Evolutionary conservation across 1,140 invertebrate species (phyloP).

Genomic region (Zaprionus kolodkinae): DNA sequence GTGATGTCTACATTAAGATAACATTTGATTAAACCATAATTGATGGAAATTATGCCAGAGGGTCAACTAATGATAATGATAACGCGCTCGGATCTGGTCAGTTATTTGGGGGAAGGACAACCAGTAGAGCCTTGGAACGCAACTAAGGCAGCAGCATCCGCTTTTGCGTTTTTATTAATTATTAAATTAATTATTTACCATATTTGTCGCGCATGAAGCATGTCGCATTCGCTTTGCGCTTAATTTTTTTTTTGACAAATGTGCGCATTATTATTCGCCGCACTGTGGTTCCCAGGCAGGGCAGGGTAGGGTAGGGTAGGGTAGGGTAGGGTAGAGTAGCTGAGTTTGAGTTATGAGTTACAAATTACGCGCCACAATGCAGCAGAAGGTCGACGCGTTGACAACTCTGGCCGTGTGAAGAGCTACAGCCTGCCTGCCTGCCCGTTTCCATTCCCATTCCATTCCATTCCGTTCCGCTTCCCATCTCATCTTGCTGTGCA

Average conservation of each 20-base stretch:
- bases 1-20: constrained; percentile 76
- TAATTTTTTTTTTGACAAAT: constrained; percentile 70
- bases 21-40: constrained; percentile 68
- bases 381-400: constrained; percentile 59
- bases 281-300: constrained; percentile 13
- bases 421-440: not conserved
- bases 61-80: constrained; percentile 62
- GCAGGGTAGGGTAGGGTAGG: not conserved
- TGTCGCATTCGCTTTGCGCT: constrained; percentile 43
- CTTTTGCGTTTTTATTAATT: constrained; percentile 49
- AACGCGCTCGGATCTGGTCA: constrained; percentile 16
- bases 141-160: constrained; percentile 28
- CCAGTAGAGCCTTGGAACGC: constrained; percentile 21
- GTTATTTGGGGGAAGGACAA: constrained; percentile 50
- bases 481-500: not conserved
- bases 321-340: too few species aligned
- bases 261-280: constrained; percentile 61
- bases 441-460: constrained; percentile 2
- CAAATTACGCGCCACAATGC: constrained; percentile 67
- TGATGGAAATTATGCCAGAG: constrained; percentile 62
- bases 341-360: constrained; percentile 57
- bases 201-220: constrained; percentile 37
- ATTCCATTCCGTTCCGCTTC: not conserved
- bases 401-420: constrained; percentile 48
- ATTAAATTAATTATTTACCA: constrained; percentile 39